These are phyloP conservation scores for Gerris buenoi DNA, from an alignment of 1,140 invertebrate species.

Conservation along the genomic window DNA sequence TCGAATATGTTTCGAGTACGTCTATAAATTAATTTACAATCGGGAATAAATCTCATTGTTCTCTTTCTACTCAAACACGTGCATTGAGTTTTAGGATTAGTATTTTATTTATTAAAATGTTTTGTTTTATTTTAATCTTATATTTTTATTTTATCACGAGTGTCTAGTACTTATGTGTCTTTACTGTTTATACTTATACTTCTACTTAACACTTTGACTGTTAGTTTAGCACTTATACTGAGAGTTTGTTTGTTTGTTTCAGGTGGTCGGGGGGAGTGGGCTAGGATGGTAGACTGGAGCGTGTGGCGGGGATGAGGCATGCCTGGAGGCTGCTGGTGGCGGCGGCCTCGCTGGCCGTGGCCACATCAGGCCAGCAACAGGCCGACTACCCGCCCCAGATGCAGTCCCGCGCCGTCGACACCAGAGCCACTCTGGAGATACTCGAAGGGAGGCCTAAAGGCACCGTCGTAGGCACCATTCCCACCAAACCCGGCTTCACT, in stretches of 20 bases:
- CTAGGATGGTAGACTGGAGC: background rate
- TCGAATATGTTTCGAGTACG: too few relatives aligned
- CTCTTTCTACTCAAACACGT: too few relatives aligned
- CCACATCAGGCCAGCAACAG: background rate
- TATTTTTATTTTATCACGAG: too few relatives aligned
- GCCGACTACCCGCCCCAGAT: slow-evolving; percentile 36
- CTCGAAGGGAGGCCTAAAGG: slow-evolving; percentile 66
- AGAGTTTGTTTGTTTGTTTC: background rate
- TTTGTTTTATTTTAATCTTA: too few relatives aligned
- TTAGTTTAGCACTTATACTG: too few relatives aligned
- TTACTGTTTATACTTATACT: too few relatives aligned
- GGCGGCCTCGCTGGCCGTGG: slow-evolving; percentile 5
- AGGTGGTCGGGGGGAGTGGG: background rate
- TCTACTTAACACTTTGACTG: too few relatives aligned
- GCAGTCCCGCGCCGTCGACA: slow-evolving; percentile 74
- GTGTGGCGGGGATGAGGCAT: slow-evolving; percentile 5
- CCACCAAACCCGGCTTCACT: slow-evolving; percentile 69
- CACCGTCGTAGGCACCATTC: slow-evolving; percentile 67
- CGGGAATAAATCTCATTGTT: too few relatives aligned
- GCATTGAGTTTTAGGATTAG: too few relatives aligned
- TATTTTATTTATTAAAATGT: too few relatives aligned
- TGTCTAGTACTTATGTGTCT: too few relatives aligned
- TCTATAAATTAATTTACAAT: too few relatives aligned
- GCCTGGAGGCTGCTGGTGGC: slow-evolving; percentile 10
- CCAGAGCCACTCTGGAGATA: slow-evolving; percentile 66